phyloP scores from a whole-genome alignment of 2,888 invertebrate species.

The Sabatieria punctata region DNA sequence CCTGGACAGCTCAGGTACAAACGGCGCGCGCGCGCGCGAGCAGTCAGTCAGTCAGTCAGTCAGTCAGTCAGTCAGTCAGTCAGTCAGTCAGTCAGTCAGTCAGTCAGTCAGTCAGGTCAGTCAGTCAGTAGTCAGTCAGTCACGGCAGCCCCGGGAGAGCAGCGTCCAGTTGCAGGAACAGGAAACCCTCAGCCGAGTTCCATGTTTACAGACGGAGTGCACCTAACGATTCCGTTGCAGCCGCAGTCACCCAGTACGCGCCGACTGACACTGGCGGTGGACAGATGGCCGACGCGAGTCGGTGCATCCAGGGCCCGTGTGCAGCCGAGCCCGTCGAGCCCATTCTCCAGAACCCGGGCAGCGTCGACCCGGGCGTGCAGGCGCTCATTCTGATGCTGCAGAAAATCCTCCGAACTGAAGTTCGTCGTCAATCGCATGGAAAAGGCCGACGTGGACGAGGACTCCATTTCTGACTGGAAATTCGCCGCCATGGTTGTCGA shows the following conservation, averaged over 20 bases:
- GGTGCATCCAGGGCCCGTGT: neutral
- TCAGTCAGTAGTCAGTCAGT: no score
- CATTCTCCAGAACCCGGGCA: neutral
- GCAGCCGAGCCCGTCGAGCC: neutral
- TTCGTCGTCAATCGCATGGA: conserved; percentile 15
- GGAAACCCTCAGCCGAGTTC: no score
- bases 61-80: neutral
- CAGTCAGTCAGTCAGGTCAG: conserved; percentile 3
- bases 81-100: conserved; percentile 4
- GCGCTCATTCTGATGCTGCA: conserved; percentile 20
- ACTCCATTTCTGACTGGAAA: conserved; percentile 24
- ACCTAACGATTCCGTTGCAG: no score
- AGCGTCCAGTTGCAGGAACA: no score
- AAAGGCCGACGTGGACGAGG: conserved; percentile 25
- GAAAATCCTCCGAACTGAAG: conserved; percentile 18
- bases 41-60: conserved; percentile 12
- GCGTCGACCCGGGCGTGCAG: conserved; percentile 18
- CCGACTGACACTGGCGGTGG: neutral
- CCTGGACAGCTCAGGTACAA: no score
- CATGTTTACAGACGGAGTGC: no score
- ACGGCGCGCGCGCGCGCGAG: no score
- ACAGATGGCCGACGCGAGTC: neutral
- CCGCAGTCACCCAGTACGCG: neutral
- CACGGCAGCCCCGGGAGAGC: no score
- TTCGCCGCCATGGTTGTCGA: conserved; percentile 25